A percentile compares a stretch with the other conserved stretches of the same genome.
Evolutionary conservation across 2,113 vertebrate genomes (phyloP).

Genomic region (Pavo muticus): DNA sequence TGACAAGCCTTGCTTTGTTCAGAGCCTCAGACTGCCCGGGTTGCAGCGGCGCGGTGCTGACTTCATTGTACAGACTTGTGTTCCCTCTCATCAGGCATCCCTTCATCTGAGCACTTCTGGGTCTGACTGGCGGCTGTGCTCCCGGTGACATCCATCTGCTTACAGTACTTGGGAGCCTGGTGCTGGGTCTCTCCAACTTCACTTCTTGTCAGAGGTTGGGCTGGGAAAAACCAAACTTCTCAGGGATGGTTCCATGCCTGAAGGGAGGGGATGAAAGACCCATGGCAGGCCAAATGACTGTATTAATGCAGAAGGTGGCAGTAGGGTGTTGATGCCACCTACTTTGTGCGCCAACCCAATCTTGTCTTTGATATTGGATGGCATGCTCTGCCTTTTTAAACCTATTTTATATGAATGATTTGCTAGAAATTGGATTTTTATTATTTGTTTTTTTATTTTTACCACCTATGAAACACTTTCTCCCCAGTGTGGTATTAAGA

Average conservation of each 20-base stretch:
- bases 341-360: not conserved
- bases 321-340: not conserved
- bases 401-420: not conserved
- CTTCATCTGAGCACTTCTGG: not conserved
- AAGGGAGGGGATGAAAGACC: not conserved
- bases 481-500: not conserved
- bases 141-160: not conserved
- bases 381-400: not conserved
- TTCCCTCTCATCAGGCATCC: not conserved
- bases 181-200: not conserved
- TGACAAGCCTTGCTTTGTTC: not conserved
- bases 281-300: not conserved
- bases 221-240: not conserved
- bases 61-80: not conserved
- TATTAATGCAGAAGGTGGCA: fast-evolving
- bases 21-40: not conserved
- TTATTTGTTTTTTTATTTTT: not conserved
- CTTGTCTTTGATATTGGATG: not conserved
- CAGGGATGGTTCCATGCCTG: not conserved
- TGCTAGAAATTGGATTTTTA: not conserved
- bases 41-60: not conserved
- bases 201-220: not conserved
- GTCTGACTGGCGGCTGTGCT: not conserved
- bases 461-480: not conserved
- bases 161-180: not conserved